Evolutionary conservation across 2,888 invertebrate species (phyloP).

Genomic region (Erebia aethiops): DNA sequence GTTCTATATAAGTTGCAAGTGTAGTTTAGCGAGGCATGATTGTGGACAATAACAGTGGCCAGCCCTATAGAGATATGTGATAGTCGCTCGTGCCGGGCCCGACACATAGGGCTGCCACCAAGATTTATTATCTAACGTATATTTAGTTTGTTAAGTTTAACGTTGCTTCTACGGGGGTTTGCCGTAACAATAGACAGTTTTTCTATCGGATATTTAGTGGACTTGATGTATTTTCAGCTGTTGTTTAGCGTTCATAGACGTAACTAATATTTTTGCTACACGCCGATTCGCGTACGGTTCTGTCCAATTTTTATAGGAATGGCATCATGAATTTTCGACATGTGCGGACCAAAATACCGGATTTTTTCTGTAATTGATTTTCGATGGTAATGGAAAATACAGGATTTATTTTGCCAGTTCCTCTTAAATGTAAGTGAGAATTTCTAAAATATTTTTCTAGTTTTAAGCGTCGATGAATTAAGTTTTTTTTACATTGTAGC

Average conservation of each 20-base stretch:
- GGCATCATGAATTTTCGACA: constrained; percentile 75
- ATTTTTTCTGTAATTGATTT: constrained; percentile 60
- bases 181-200: constrained; percentile 63
- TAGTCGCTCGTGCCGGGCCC: constrained; percentile 50
- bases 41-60: constrained; percentile 78
- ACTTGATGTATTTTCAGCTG: constrained; percentile 77
- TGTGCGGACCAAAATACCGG: constrained; percentile 73
- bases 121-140: constrained; percentile 65
- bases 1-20: constrained; percentile 72
- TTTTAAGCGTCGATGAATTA: constrained; percentile 78
- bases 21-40: constrained; percentile 70
- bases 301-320: constrained; percentile 76
- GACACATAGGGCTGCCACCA: constrained; percentile 56
- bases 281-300: constrained; percentile 67
- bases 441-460: constrained; percentile 82
- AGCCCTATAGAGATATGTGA: constrained; percentile 64
- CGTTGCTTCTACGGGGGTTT: constrained; percentile 69
- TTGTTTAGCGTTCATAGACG: constrained; percentile 69
- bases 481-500: constrained; percentile 68
- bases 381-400: constrained; percentile 60
- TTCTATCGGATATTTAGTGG: constrained; percentile 77
- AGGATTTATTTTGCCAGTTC: constrained; percentile 83
- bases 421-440: constrained; percentile 82
- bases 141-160: constrained; percentile 72
- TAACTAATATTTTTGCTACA: constrained; percentile 77